These are phyloP conservation scores for Gambusia affinis DNA, from an alignment of 2,113 vertebrate genomes.

Conservation along the genomic window DNA sequence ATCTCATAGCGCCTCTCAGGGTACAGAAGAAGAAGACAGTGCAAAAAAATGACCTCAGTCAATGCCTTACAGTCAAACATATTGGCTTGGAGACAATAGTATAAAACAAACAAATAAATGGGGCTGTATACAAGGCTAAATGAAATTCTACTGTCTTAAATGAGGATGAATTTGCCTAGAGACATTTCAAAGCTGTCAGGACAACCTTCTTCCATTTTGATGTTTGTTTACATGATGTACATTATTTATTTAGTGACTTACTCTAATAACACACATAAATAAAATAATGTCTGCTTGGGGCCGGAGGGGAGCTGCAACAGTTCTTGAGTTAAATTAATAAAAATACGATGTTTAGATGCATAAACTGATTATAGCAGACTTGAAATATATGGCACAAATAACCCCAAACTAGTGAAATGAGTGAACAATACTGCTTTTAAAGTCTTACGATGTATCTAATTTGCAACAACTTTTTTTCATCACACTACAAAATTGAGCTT, in stretches of 20 bases:
- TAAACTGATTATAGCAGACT: constrained; percentile 21
- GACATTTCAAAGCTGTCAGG: constrained; percentile 66
- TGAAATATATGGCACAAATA: constrained; percentile 8
- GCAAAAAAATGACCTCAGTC: constrained; percentile 76
- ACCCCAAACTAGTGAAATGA: constrained; percentile 16
- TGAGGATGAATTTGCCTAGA: constrained; percentile 68
- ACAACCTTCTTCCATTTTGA: constrained; percentile 43
- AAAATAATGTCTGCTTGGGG: constrained; percentile 41
- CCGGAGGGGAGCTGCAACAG: constrained; percentile 33
- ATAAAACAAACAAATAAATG: constrained; percentile 80
- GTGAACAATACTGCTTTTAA: not conserved
- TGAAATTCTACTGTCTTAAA: constrained; percentile 73
- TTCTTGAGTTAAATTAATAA: constrained; percentile 28
- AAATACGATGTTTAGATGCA: constrained; percentile 18
- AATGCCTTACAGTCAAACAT: constrained; percentile 79
- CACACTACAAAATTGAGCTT: not conserved
- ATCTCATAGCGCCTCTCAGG: constrained; percentile 71
- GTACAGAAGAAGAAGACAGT: constrained; percentile 71
- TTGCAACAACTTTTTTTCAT: not conserved
- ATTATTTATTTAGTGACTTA: constrained; percentile 59
- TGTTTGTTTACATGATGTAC: constrained; percentile 59
- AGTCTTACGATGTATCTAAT: not conserved
- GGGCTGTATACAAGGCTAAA: constrained; percentile 68
- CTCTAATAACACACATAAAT: constrained; percentile 48
- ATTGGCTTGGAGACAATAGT: constrained; percentile 75